Evolutionary conservation across 2,888 invertebrate species (phyloP), one percentile per base, ranked within the genome.

Genomic region (Coelinius sp.): DNA sequence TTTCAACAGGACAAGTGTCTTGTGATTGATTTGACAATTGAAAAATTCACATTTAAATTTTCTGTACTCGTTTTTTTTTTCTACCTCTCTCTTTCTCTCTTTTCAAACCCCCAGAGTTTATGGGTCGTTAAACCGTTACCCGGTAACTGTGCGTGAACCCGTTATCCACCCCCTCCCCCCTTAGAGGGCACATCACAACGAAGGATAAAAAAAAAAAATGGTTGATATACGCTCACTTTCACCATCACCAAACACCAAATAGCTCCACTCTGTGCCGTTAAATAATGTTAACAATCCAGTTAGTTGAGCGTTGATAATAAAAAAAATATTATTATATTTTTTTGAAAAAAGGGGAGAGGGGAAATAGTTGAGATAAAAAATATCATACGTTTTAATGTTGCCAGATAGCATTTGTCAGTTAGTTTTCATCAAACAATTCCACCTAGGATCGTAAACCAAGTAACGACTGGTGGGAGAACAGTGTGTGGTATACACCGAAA

Each of bases 401-500:
- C 35, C 46, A n/a, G 31, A 10, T 17, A 25, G 17, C 64, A 49
- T 52, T 66, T 73, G 56, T 46, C 31, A 44, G 63, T 25, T 41
- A 62, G 64, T 73, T 75, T 70, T 53, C 73, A 71, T 69, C 68
- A 68, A 56, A 63, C 46, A 46, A 70, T 72, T 76, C 73, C 70
- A 67, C 68, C 78, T 78, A 76, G 59, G 74, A 77, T 73, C 76
- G 76, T 79, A 78, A 80, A 79, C 69, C 74, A 71, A 70, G 73
- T 74, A 76, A 75, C 75, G 75, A 76, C 72, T 20, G 25, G 56
- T 41, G 49, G 64, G 52, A 59, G 35, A 27, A 49, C 41, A 10
- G 41, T n/a, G n/a, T n/a, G n/a, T n/a, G 68, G 56, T 27, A 14
- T 62, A 68, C 56, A 44, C 70, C 44, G 70, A 69, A 78, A 75